A percentile compares a stretch with the other conserved stretches of the same genome.
Evolutionary conservation across 2,113 vertebrate genomes (phyloP).

Genomic region (Chloropsis cyanopogon): DNA sequence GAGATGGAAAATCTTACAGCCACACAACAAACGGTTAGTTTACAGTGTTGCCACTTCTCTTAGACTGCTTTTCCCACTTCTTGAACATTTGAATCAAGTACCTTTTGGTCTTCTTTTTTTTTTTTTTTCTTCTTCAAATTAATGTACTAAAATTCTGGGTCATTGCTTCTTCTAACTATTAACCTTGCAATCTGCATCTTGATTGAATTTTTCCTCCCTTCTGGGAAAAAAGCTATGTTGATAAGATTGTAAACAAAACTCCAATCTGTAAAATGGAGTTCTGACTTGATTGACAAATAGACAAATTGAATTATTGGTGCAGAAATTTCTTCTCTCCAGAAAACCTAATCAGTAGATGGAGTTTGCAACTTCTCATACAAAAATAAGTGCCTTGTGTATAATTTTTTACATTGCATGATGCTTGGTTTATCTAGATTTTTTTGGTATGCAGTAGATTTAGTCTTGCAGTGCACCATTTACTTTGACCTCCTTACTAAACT

Average conservation of each 20-base stretch:
- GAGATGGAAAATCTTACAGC: slow-evolving; percentile 98
- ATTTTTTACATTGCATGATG: slow-evolving; percentile 50
- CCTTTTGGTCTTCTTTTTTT: neutral
- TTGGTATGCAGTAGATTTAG: neutral
- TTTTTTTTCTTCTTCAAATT: neutral
- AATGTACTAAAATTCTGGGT: neutral
- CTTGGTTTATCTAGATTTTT: neutral
- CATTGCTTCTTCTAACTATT: neutral
- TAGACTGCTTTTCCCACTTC: slow-evolving; percentile 9
- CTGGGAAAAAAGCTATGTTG: neutral
- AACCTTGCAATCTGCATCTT: neutral
- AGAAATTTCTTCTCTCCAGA: neutral
- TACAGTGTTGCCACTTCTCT: slow-evolving; percentile 30
- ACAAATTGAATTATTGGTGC: neutral
- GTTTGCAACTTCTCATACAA: neutral
- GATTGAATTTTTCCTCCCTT: neutral
- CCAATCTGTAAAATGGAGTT: neutral
- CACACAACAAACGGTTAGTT: slow-evolving; percentile 96
- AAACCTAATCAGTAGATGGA: slow-evolving; percentile 2
- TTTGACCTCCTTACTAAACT: slow-evolving; percentile 17
- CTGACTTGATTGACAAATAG: neutral
- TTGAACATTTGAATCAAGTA: slow-evolving; percentile 33
- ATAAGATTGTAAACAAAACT: neutral
- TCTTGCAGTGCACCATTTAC: neutral
- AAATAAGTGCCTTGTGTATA: neutral